A percentile compares a stretch with the other conserved stretches of the same genome.
Conservation (phyloP, 2,888 invertebrate species). For the Conistra vaccinii region DNA sequence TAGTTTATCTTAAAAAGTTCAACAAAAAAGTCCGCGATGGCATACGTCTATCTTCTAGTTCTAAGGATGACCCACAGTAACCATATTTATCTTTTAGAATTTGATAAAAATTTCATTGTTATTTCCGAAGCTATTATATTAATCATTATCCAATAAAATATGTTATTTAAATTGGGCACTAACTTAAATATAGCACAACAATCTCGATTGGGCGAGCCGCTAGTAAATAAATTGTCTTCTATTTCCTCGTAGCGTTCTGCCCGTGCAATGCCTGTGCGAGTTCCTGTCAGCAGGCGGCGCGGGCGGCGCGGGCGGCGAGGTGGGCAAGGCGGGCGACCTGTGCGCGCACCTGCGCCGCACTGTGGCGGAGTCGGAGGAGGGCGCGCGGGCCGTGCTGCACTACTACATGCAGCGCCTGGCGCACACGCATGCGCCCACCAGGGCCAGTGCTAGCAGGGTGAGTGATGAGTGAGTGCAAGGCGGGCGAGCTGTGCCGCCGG, state of each 20-base stretch:
- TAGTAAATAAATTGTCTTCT: not conserved
- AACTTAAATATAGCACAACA: too few species aligned
- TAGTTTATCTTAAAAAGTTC: too few species aligned
- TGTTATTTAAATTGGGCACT: too few species aligned
- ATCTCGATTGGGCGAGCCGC: not conserved
- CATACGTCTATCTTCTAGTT: too few species aligned
- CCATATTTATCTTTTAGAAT: too few species aligned
- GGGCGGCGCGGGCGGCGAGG: conserved; percentile 81
- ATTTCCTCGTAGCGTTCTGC: conserved; percentile 92
- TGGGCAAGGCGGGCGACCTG: conserved; percentile 92
- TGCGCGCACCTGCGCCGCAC: conserved; percentile 90
- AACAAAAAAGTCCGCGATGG: too few species aligned
- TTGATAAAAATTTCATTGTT: too few species aligned
- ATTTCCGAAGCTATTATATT: too few species aligned
- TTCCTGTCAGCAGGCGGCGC: conserved; percentile 93
- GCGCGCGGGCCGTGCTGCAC: conserved; percentile 96
- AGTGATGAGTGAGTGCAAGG: too few species aligned
- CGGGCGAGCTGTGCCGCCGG: too few species aligned
- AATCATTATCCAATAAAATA: too few species aligned
- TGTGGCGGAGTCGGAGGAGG: conserved; percentile 86
- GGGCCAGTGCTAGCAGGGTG: conserved; percentile 93
- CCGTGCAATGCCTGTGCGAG: conserved; percentile 99
- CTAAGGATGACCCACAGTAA: too few species aligned
- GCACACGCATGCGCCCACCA: conserved; percentile 94
- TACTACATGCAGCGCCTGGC: conserved; percentile 96